A percentile compares a stretch with the other conserved stretches of the same genome.
phyloP scores from a whole-genome alignment of 1,140 invertebrate genomes.

The Zaprionus capensis region DNA sequence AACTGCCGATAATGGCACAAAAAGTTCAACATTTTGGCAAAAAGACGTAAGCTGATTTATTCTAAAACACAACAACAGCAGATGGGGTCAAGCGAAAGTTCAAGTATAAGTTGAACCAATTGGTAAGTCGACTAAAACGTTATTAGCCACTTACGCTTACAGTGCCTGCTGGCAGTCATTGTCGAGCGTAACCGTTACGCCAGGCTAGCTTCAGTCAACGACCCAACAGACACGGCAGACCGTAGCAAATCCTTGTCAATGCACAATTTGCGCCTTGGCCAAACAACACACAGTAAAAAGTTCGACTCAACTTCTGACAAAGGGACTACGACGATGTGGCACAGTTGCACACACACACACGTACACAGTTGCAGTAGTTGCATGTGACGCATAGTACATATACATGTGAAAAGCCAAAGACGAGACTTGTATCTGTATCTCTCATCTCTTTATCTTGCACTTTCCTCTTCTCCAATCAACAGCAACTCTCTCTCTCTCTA shows the following conservation, averaged over 20 bases:
- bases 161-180: conserved; percentile 34
- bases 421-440: conserved; percentile 9
- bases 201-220: conserved; percentile 17
- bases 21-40: conserved; percentile 43
- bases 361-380: neutral
- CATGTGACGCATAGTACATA: neutral
- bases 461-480: conserved; percentile 22
- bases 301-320: conserved; percentile 3
- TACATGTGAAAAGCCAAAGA: neutral
- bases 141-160: conserved; percentile 37
- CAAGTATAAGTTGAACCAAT: conserved; percentile 29
- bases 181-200: conserved; percentile 41
- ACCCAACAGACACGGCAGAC: neutral
- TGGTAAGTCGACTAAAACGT: conserved; percentile 38
- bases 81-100: conserved; percentile 32
- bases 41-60: conserved; percentile 42
- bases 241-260: conserved; percentile 15
- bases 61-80: conserved; percentile 14
- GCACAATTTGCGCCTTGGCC: conserved; percentile 12
- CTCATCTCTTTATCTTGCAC: conserved; percentile 4
- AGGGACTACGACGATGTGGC: neutral
- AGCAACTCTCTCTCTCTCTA: neutral
- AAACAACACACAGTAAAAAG: conserved; percentile 15
- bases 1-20: conserved; percentile 40
- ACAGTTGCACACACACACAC: neutral